Percentiles rank a stretch among this genome's conserved stretches.
phyloP scores from a whole-genome alignment of 2,888 invertebrate genomes.

The Graphium colonna region DNA sequence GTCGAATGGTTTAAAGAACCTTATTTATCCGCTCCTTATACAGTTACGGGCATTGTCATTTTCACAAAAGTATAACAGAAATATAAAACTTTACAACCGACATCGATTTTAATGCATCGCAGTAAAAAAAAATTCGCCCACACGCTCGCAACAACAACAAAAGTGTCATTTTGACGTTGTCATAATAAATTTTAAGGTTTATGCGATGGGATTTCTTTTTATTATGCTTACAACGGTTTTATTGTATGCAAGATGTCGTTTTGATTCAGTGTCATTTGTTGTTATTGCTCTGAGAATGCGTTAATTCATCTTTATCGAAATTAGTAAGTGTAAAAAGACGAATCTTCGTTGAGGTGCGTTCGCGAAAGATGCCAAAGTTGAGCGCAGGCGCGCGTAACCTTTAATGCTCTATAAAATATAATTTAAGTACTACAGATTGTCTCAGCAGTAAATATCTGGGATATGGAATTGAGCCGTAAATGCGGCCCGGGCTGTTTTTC shows the following conservation, averaged over 20 bases:
- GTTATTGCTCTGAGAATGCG: neutral
- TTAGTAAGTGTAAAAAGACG: neutral
- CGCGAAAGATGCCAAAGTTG: neutral
- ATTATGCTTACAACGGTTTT: slow-evolving; percentile 13
- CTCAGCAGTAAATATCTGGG: slow-evolving; percentile 14
- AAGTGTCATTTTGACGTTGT: slow-evolving; percentile 20
- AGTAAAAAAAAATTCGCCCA: slow-evolving; percentile 21
- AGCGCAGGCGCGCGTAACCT: neutral
- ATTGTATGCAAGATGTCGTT: slow-evolving; percentile 8
- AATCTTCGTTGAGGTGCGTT: neutral
- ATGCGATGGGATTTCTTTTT: slow-evolving; percentile 8
- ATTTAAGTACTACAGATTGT: slow-evolving; percentile 18
- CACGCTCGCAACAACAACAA: slow-evolving; percentile 18
- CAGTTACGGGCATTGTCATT: slow-evolving; percentile 16
- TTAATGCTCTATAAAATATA: slow-evolving; percentile 11
- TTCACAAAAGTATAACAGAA: slow-evolving; percentile 14
- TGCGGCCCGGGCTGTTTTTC: slow-evolving; percentile 9
- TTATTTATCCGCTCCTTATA: slow-evolving; percentile 17
- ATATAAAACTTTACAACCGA: slow-evolving; percentile 18
- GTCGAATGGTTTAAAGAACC: slow-evolving; percentile 3
- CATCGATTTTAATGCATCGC: slow-evolving; percentile 17
- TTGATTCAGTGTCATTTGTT: slow-evolving; percentile 1
- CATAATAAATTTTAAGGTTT: slow-evolving; percentile 18
- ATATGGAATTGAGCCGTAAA: slow-evolving; percentile 16
- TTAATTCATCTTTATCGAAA: neutral